Conservation (phyloP, 2,888 invertebrate species). For the Ophion slaviceki region DNA sequence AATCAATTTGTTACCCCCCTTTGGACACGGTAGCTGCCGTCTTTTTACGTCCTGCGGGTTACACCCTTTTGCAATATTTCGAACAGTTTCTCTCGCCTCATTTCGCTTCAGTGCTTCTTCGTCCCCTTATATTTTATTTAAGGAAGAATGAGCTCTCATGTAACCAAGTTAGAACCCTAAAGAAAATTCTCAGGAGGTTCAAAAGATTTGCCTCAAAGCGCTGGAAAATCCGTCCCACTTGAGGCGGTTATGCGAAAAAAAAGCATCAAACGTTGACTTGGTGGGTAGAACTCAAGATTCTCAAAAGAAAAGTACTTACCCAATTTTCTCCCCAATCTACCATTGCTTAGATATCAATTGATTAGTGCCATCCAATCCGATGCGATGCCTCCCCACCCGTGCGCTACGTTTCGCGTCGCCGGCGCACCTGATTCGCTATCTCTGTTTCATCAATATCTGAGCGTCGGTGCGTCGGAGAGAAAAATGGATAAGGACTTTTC, state of each 20-base stretch:
- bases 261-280: neutral
- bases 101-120: neutral
- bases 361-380: neutral
- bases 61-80: slow-evolving; percentile 28
- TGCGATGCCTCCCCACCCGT: neutral
- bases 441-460: neutral
- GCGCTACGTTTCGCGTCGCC: neutral
- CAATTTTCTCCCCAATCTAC: neutral
- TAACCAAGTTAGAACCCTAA: too few species aligned
- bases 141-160: neutral
- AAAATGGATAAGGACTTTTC: neutral
- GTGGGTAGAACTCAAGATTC: neutral
- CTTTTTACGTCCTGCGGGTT: slow-evolving; percentile 39
- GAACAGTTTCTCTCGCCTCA: slow-evolving; percentile 5
- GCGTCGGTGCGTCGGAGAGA: neutral
- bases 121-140: neutral
- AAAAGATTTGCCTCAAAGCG: neutral
- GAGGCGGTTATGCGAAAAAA: neutral
- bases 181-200: neutral
- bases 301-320: neutral
- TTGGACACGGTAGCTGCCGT: slow-evolving; percentile 35
- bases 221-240: neutral
- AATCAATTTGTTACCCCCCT: slow-evolving; percentile 55
- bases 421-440: neutral
- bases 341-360: neutral